Evolutionary conservation across 2,113 vertebrate species (phyloP), one percentile per base, ranked within the genome.

Genomic region (Cyanoliseus patagonus): DNA sequence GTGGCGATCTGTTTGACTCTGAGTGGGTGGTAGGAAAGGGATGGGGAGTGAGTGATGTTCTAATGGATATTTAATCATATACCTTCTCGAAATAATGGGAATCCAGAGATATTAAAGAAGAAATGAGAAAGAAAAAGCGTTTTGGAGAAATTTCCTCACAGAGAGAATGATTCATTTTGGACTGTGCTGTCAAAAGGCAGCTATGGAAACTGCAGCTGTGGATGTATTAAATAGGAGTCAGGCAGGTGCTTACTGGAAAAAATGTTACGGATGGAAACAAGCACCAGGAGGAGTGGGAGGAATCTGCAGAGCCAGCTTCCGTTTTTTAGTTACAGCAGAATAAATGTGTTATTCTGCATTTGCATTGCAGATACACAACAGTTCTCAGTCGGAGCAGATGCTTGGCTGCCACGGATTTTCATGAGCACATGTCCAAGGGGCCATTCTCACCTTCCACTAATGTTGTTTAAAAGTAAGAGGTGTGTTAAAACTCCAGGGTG

Each of bases 201-300:
- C 88, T 93, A 96, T 95, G 93, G 95, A 96, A 96, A 96, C 91
- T 92, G 91, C 95, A 97, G 90, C 95, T 96, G 94, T 87, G 95
- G 83, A 92, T 94, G 81, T 92, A 94, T 96, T 91, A 97, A 95
- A 94, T 76, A 91, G 62, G 94, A 96, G 86, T 91, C 81, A 95
- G 91, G 96, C 95, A 96, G 96, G 95, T 96, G 94, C 92, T 94
- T 92, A 94, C 81, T 96, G 95, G 95, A 96, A 96, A 96, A 96
- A 96, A 94, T 53, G 86, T 96, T 96, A 69, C 12, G 94, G 96
- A 91, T 95, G 92, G 91, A 96, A 96, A 95, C 81, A 97, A 94
- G 96, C 91, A 95, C 83, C 92, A 94, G 88, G 89, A 94, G 95
- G 88, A 88, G 95, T 94, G 94, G 96, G 96, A 95, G 96, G 92